Evolutionary conservation across 2,797 vertebrate species (phyloP).

Genomic region (Scyliorhinus canicula): DNA sequence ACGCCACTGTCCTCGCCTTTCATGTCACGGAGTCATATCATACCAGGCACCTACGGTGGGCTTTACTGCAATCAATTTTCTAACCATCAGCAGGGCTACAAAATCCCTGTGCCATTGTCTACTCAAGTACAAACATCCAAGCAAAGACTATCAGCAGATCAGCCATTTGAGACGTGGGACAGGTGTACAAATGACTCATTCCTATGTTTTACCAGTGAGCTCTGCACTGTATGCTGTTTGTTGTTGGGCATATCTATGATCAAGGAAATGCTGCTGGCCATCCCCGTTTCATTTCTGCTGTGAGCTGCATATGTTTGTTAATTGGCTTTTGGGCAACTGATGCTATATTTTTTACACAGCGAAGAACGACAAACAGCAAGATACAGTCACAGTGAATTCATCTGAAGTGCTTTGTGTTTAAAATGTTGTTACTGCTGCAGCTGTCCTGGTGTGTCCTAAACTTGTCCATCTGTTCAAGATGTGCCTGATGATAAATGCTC

Average conservation of each 20-base stretch:
- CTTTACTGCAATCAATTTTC: neutral
- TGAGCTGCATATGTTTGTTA: neutral
- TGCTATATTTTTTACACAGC: neutral
- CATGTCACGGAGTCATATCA: neutral
- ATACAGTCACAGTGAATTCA: neutral
- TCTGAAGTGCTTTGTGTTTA: conserved; percentile 9
- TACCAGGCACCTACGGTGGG: neutral
- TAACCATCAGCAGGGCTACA: neutral
- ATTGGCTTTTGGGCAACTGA: neutral
- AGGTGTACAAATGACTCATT: neutral
- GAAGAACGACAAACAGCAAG: neutral
- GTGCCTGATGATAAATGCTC: neutral
- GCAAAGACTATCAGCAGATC: neutral
- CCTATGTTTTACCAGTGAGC: neutral
- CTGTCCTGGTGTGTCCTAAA: neutral
- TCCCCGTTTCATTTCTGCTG: neutral
- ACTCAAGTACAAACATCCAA: neutral
- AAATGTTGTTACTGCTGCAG: neutral
- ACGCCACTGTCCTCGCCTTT: neutral
- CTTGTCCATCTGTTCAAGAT: neutral
- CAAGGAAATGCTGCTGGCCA: neutral
- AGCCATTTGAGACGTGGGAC: neutral
- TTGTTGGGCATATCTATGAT: neutral
- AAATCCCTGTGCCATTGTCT: neutral
- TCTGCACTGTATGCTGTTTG: neutral